Evolutionary conservation across 2,888 invertebrate species (phyloP).

Genomic region (Sympetrum striolatum): DNA sequence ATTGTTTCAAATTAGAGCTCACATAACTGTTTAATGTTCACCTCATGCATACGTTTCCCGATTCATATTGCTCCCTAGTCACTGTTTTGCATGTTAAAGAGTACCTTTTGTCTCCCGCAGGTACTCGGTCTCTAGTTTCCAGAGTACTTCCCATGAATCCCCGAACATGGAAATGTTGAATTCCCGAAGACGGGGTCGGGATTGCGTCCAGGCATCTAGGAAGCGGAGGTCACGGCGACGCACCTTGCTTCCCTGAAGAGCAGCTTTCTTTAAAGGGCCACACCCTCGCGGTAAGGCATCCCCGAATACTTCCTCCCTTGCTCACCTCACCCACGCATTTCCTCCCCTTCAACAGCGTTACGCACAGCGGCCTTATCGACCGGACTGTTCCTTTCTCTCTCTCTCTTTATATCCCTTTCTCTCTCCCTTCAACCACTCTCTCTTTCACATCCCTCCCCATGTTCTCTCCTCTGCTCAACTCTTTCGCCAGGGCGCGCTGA

Average conservation of each 20-base stretch:
- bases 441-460: background rate
- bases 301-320: background rate
- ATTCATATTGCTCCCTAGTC: background rate
- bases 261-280: background rate
- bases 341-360: background rate
- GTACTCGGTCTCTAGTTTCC: background rate
- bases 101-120: background rate
- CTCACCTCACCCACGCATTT: background rate
- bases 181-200: background rate
- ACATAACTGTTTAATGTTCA: too few relatives aligned
- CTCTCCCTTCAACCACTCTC: background rate
- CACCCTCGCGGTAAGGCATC: background rate
- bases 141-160: background rate
- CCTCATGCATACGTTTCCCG: too few relatives aligned
- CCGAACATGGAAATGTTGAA: background rate
- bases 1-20: too few relatives aligned
- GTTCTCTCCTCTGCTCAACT: background rate
- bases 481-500: background rate
- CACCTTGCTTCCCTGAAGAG: background rate
- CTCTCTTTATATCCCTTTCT: background rate
- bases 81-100: background rate
- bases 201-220: background rate
- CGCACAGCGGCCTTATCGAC: background rate
- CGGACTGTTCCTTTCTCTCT: background rate
- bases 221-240: background rate